A percentile compares a stretch with the other conserved stretches of the same genome.
These are phyloP conservation scores for Ormyrus rosae DNA, from an alignment of 2,888 invertebrate genomes.

Conservation along the genomic window DNA sequence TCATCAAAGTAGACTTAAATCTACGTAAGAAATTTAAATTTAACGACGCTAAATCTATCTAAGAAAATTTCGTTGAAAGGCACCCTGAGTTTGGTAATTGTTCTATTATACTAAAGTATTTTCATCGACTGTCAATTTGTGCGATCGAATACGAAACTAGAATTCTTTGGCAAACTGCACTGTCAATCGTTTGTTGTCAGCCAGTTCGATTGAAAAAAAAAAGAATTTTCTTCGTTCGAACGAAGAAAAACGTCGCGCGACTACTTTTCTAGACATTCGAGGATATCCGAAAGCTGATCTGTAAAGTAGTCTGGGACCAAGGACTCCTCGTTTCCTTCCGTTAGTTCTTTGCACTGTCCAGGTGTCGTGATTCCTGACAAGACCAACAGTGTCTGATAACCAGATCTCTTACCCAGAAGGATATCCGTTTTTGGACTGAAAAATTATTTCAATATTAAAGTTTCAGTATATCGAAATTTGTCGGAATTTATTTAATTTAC, in stretches of 20 bases:
- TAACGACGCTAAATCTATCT: not conserved
- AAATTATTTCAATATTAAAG: not conserved
- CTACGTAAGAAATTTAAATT: no score
- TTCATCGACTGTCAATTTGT: no score
- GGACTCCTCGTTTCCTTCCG: slow-evolving; percentile 61
- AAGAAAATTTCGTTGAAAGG: no score
- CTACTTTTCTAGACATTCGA: slow-evolving; percentile 25
- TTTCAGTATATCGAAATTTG: not conserved
- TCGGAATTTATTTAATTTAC: not conserved
- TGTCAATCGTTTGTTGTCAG: no score
- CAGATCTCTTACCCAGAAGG: slow-evolving; percentile 89
- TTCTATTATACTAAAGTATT: no score
- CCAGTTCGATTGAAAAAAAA: no score
- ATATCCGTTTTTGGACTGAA: slow-evolving; percentile 91
- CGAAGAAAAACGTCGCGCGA: no score
- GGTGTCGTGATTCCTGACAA: slow-evolving; percentile 88
- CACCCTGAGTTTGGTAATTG: no score
- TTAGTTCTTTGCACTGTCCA: slow-evolving; percentile 74
- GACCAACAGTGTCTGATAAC: slow-evolving; percentile 92
- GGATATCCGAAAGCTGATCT: slow-evolving; percentile 72
- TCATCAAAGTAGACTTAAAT: no score
- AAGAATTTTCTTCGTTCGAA: no score
- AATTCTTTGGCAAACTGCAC: no score
- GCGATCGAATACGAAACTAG: no score
- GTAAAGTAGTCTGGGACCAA: slow-evolving; percentile 75